Percentiles rank a stretch among this genome's conserved stretches.
These are phyloP conservation scores for Marasmarcha lunaedactyla DNA, from an alignment of 2,888 invertebrate species.

Conservation along the genomic window DNA sequence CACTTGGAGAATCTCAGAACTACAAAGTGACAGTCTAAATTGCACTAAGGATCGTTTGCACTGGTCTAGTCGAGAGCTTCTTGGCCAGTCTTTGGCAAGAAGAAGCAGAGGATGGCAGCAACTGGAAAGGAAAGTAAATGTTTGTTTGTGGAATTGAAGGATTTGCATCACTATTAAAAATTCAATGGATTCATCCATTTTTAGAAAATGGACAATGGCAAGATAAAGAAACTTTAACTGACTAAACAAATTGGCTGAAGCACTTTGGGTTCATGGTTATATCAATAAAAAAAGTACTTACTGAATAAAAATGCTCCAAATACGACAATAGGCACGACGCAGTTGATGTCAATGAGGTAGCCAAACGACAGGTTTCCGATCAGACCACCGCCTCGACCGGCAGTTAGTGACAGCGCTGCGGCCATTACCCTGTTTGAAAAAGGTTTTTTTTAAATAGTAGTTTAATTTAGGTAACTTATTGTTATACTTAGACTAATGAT, in stretches of 20 bases:
- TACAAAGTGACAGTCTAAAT: slow-evolving; percentile 35
- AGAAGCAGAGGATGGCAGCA: slow-evolving; percentile 79
- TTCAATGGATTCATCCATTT: background rate
- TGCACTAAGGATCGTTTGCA: slow-evolving; percentile 38
- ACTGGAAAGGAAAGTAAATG: slow-evolving; percentile 63
- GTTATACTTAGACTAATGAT: too few species aligned
- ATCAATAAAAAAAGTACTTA: slow-evolving; percentile 54
- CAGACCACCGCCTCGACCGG: slow-evolving; percentile 82
- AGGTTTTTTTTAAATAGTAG: slow-evolving; percentile 1
- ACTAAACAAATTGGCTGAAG: too few species aligned
- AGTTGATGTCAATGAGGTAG: slow-evolving; percentile 83
- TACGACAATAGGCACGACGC: slow-evolving; percentile 79
- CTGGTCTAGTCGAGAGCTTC: slow-evolving; percentile 74
- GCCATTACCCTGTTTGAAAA: slow-evolving; percentile 79
- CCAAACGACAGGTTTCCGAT: slow-evolving; percentile 83
- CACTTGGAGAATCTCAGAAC: slow-evolving; percentile 27
- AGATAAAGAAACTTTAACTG: too few species aligned
- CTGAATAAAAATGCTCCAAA: slow-evolving; percentile 81
- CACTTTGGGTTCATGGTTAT: too few species aligned
- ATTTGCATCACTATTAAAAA: slow-evolving; percentile 4
- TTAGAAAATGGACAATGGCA: too few species aligned
- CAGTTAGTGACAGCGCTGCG: slow-evolving; percentile 81
- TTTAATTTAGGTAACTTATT: too few species aligned
- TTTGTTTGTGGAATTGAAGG: background rate
- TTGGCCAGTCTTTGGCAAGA: slow-evolving; percentile 81